These are phyloP conservation scores for Sinodicranocentrus sp. DNA, from an alignment of 2,888 invertebrate species.

Conservation along the genomic window DNA sequence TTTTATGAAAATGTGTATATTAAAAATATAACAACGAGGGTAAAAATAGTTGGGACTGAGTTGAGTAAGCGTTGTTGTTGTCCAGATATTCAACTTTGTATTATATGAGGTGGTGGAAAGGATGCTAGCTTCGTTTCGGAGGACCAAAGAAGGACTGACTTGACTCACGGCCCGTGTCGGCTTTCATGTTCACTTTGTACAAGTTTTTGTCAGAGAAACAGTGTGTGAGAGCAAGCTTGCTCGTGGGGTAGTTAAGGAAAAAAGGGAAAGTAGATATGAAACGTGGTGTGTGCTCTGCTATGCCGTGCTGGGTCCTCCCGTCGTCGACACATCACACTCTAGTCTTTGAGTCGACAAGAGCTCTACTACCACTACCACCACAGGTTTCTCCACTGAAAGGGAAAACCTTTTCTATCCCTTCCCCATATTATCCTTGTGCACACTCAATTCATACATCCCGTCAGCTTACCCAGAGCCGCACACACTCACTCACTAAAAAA, in stretches of 20 bases:
- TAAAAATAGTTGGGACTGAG: background rate
- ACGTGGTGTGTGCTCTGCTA: constrained; percentile 25
- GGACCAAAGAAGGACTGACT: constrained; percentile 66
- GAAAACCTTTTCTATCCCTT: background rate
- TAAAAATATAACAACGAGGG: no score
- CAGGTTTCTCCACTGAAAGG: background rate
- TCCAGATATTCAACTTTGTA: no score
- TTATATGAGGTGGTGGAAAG: constrained; percentile 42
- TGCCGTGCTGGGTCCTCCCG: constrained; percentile 13
- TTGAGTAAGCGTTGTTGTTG: background rate
- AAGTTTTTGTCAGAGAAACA: constrained; percentile 39
- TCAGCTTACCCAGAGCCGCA: no score
- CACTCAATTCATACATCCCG: no score
- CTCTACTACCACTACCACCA: constrained; percentile 15
- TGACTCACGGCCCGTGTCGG: constrained; percentile 66
- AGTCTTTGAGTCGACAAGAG: constrained; percentile 8
- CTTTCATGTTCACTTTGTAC: constrained; percentile 62
- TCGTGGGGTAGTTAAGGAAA: constrained; percentile 3
- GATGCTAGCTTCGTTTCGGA: constrained; percentile 58
- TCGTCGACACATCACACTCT: constrained; percentile 37
- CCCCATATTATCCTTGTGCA: no score
- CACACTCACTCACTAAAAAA: no score
- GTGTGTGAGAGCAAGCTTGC: constrained; percentile 4
- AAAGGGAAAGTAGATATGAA: constrained; percentile 24
- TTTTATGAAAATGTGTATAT: background rate